Conservation (phyloP, 2,888 invertebrate species). For the Cryptocheilus praepositus region DNA sequence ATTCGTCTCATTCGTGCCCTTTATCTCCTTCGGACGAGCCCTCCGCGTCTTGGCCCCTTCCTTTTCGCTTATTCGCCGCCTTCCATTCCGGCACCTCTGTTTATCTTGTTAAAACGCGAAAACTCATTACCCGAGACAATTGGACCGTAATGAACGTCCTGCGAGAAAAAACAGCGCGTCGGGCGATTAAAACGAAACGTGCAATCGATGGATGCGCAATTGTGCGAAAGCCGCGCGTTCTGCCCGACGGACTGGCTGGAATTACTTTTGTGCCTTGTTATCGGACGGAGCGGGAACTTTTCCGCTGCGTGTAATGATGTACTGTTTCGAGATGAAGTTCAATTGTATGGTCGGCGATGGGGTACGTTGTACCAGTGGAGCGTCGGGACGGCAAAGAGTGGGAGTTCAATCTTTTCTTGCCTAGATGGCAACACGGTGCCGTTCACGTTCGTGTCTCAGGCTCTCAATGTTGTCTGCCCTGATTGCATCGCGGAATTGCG, state of each 20-base stretch:
- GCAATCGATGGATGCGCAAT: background rate
- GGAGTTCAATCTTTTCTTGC: constrained; percentile 38
- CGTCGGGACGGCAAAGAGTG: constrained; percentile 18
- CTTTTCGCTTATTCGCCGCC: constrained; percentile 6
- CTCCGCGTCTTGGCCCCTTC: constrained; percentile 26
- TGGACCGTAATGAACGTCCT: constrained; percentile 26
- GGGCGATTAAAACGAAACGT: background rate
- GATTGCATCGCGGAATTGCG: constrained; percentile 18
- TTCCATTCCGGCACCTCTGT: background rate
- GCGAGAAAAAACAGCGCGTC: background rate
- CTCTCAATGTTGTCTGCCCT: constrained; percentile 15
- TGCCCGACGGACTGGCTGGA: no score
- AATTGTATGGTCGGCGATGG: no score
- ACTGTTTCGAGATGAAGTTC: no score
- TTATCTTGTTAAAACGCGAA: constrained; percentile 24
- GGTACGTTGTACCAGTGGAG: background rate
- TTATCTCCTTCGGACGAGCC: constrained; percentile 35
- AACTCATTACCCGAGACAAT: constrained; percentile 30
- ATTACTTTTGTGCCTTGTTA: no score
- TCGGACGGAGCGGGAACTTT: no score
- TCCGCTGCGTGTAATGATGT: no score
- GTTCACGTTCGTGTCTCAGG: constrained; percentile 1
- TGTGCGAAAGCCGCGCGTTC: no score
- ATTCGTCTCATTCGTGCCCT: constrained; percentile 57
- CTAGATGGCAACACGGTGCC: constrained; percentile 60